A percentile compares a stretch with the other conserved stretches of the same genome.
Evolutionary conservation across 1,140 invertebrate genomes (phyloP).

Genomic region (Arctopsyche grandis): DNA sequence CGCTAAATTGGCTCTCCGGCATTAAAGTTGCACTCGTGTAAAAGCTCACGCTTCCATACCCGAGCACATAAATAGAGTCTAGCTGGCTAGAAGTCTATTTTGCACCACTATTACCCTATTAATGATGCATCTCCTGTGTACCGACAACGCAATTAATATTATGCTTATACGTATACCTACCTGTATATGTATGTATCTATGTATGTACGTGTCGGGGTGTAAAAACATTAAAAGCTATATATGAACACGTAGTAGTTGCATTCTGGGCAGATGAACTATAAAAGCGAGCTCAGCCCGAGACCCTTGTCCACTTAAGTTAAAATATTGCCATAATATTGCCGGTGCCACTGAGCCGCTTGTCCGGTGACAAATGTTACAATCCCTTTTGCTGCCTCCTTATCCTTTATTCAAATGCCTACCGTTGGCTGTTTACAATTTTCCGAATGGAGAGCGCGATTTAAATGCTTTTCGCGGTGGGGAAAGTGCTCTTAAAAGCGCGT

Average conservation of each 20-base stretch:
- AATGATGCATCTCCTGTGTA: no score
- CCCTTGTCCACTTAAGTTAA: constrained; percentile 27
- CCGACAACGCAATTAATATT: not conserved
- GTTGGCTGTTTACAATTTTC: not conserved
- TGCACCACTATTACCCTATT: no score
- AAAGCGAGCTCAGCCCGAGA: not conserved
- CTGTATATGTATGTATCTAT: not conserved
- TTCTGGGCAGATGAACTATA: constrained; percentile 22
- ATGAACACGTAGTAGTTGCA: not conserved
- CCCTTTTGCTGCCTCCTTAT: constrained; percentile 12
- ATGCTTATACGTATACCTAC: not conserved
- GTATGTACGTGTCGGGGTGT: not conserved
- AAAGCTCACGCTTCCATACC: no score
- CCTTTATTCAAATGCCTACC: constrained; percentile 5
- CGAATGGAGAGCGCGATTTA: not conserved
- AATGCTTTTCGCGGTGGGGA: not conserved
- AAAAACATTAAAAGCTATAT: not conserved
- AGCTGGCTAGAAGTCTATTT: no score
- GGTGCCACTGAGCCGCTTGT: constrained; percentile 6
- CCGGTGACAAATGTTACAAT: constrained; percentile 9
- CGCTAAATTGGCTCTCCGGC: no score
- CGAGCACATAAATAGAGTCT: no score
- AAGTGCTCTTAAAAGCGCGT: no score
- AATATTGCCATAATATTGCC: constrained; percentile 29
- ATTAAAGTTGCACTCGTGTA: no score